A percentile compares a stretch with the other conserved stretches of the same genome.
These are phyloP conservation scores for Peromyscus nudipes DNA, from an alignment of 2,797 vertebrate species.

Conservation along the genomic window DNA sequence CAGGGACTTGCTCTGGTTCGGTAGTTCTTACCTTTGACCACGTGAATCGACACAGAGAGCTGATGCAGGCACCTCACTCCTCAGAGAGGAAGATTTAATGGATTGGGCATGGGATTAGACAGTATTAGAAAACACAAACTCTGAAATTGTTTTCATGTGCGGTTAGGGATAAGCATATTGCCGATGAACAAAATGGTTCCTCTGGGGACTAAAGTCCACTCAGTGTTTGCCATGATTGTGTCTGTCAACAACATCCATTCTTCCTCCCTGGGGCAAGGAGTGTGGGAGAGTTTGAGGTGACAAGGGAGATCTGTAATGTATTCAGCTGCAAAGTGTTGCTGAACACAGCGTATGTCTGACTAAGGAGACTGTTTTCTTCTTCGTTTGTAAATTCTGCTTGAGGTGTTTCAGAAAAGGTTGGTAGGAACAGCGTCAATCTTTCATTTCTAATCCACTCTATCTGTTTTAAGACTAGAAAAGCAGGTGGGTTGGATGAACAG, in stretches of 20 bases:
- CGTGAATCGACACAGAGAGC: not conserved
- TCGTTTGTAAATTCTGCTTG: not conserved
- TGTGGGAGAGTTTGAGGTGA: not conserved
- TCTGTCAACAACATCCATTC: constrained; percentile 23
- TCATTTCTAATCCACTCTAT: not conserved
- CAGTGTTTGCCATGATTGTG: not conserved
- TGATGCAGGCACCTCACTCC: not conserved
- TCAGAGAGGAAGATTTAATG: not conserved
- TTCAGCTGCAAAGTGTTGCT: not conserved
- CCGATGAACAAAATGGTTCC: constrained; percentile 11
- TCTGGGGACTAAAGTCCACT: not conserved
- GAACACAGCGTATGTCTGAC: not conserved
- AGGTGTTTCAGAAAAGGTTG: constrained; percentile 48
- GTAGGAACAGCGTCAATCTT: not conserved
- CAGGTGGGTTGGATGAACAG: not conserved
- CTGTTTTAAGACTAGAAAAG: constrained; percentile 51
- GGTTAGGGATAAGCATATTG: not conserved
- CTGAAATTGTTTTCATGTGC: not conserved
- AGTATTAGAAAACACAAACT: not conserved
- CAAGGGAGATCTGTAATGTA: not conserved
- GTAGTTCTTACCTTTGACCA: not conserved
- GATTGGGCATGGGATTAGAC: not conserved
- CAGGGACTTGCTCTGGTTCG: not conserved
- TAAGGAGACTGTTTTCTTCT: not conserved
- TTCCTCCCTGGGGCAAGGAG: not conserved